A percentile compares a stretch with the other conserved stretches of the same genome.
Evolutionary conservation across 2,797 vertebrate species (phyloP).

Genomic region (Syngnathus rostellatus): DNA sequence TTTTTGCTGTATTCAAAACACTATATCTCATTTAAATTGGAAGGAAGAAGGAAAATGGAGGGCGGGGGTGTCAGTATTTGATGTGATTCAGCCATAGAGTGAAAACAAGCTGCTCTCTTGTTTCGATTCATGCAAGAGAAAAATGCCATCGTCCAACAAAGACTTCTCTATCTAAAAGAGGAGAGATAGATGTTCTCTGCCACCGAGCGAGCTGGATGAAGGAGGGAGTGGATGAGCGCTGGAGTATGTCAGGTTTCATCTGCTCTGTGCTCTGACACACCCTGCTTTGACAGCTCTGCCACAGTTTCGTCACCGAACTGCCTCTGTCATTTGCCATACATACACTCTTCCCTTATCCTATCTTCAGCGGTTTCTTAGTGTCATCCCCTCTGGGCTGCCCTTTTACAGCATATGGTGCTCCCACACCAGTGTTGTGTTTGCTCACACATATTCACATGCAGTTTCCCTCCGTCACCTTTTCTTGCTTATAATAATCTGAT

Average conservation of each 20-base stretch:
- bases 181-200: not conserved
- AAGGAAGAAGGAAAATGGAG: not conserved
- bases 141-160: not conserved
- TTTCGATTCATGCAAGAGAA: not conserved
- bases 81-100: not conserved
- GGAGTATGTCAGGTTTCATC: constrained; percentile 2
- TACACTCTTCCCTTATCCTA: not conserved
- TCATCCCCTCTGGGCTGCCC: not conserved
- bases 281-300: not conserved
- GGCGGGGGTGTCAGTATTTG: not conserved
- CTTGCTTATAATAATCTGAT: not conserved
- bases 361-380: not conserved
- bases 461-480: not conserved
- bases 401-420: not conserved
- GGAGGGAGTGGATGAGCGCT: not conserved
- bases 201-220: not conserved
- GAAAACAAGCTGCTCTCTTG: not conserved
- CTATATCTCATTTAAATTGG: not conserved
- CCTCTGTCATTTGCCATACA: not conserved
- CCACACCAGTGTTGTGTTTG: not conserved
- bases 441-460: not conserved
- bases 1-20: not conserved
- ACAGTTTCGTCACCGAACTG: not conserved
- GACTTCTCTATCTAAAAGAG: not conserved
- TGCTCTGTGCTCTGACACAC: not conserved